phyloP scores from a whole-genome alignment of 2,888 invertebrate species.

The Euphydryas editha region DNA sequence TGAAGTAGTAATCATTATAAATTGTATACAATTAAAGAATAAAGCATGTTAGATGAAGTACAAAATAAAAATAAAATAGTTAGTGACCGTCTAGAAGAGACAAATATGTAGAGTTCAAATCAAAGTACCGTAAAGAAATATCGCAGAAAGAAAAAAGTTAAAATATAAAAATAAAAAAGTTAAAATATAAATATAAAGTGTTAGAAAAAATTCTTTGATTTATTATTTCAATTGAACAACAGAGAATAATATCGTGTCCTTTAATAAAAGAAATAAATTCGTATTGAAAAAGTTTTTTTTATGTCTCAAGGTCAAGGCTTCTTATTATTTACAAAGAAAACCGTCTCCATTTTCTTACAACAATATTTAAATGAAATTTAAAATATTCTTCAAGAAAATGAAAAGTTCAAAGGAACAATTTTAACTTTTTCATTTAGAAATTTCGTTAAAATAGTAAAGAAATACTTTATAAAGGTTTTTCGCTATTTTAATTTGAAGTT shows the following conservation, averaged over 20 bases:
- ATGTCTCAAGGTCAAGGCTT: slow-evolving; percentile 25
- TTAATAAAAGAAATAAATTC: slow-evolving; percentile 11
- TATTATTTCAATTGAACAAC: not conserved
- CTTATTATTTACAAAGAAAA: not conserved
- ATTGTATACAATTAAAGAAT: too few species aligned
- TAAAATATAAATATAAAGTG: not conserved
- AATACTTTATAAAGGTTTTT: not conserved
- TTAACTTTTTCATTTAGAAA: not conserved
- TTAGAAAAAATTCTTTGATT: not conserved
- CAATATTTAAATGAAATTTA: not conserved
- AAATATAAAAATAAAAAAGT: not conserved
- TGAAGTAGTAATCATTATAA: too few species aligned
- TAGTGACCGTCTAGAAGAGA: too few species aligned
- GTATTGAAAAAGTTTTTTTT: slow-evolving; percentile 17
- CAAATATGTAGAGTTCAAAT: too few species aligned
- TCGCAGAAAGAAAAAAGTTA: too few species aligned
- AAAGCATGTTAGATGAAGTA: too few species aligned
- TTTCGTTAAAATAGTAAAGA: not conserved
- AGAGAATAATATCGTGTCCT: slow-evolving; percentile 1
- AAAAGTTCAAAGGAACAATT: not conserved
- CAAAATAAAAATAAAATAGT: too few species aligned
- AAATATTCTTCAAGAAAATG: too few species aligned
- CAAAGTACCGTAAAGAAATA: too few species aligned
- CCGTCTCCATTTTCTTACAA: not conserved
- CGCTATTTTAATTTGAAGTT: not conserved